phyloP scores from a whole-genome alignment of 2,888 invertebrate species.

The Trichacis sp. region DNA sequence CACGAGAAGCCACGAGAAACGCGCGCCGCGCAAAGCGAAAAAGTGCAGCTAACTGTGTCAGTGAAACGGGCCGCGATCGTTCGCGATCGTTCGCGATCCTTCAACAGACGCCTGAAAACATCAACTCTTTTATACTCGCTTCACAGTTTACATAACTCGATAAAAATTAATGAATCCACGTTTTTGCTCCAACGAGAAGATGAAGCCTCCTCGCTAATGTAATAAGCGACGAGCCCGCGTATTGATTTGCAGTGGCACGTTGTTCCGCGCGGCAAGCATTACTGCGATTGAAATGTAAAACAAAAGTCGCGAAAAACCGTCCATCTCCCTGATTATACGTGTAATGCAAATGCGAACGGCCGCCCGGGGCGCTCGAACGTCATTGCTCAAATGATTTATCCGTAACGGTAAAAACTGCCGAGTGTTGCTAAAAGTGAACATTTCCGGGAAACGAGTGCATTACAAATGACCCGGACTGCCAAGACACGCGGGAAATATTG shows the following conservation, averaged over 20 bases:
- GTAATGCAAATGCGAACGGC: background rate
- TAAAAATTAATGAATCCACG: too few species aligned
- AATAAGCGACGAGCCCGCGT: slow-evolving; percentile 1
- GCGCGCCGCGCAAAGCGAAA: background rate
- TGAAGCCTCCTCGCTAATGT: background rate
- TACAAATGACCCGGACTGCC: too few species aligned
- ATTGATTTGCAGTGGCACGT: background rate
- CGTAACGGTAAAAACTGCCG: background rate
- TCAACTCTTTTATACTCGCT: too few species aligned
- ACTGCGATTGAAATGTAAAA: background rate
- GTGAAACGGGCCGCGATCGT: slow-evolving; percentile 2
- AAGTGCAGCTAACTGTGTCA: background rate
- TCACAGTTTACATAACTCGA: too few species aligned
- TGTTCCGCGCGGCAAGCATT: background rate
- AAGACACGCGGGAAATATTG: slow-evolving; percentile 8
- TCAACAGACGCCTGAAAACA: too few species aligned
- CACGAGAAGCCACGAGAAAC: background rate
- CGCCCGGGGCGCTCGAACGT: background rate
- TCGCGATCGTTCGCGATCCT: too few species aligned
- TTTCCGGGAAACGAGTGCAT: background rate
- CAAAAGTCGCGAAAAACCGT: background rate
- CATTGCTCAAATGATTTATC: background rate
- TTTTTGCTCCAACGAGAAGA: too few species aligned
- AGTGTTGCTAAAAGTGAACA: background rate
- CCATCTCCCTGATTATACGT: background rate